Evolutionary conservation across 2,113 vertebrate species (phyloP).

Genomic region (Dipodomys spectabilis): DNA sequence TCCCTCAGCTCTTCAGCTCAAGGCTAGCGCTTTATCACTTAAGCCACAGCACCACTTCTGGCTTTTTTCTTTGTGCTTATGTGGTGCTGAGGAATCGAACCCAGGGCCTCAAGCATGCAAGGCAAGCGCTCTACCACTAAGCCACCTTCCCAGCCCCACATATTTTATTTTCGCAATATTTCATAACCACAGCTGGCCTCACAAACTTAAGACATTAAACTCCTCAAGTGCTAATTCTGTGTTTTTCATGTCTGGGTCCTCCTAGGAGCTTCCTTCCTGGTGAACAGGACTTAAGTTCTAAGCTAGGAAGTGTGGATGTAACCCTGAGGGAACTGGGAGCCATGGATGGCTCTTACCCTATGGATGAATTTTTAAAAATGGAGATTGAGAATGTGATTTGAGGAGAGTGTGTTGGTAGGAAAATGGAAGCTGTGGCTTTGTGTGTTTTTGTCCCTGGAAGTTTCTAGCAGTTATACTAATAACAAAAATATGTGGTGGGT

Average conservation of each 20-base stretch:
- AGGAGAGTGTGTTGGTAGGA: neutral
- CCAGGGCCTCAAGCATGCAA: no score
- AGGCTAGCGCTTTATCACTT: no score
- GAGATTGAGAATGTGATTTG: neutral
- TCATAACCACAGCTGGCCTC: neutral
- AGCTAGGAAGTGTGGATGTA: neutral
- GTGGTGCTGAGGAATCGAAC: no score
- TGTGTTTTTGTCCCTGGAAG: neutral
- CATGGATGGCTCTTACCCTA: neutral
- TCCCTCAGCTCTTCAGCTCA: no score
- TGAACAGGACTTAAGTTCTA: neutral
- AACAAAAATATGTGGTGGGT: neutral
- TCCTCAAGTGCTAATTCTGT: neutral
- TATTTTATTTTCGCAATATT: slow-evolving; percentile 15
- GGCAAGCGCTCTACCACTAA: no score
- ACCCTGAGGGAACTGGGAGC: neutral
- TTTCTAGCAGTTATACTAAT: slow-evolving; percentile 37
- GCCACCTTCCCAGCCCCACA: no score
- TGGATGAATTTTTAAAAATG: neutral
- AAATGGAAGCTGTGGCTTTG: neutral
- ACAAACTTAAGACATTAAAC: neutral
- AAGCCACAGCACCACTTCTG: no score
- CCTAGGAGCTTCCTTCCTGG: neutral
- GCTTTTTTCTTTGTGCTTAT: no score
- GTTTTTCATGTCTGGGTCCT: neutral